Base-by-base conservation (phyloP, 2,888 invertebrate species). In the Cyclophora albipunctata region DNA sequence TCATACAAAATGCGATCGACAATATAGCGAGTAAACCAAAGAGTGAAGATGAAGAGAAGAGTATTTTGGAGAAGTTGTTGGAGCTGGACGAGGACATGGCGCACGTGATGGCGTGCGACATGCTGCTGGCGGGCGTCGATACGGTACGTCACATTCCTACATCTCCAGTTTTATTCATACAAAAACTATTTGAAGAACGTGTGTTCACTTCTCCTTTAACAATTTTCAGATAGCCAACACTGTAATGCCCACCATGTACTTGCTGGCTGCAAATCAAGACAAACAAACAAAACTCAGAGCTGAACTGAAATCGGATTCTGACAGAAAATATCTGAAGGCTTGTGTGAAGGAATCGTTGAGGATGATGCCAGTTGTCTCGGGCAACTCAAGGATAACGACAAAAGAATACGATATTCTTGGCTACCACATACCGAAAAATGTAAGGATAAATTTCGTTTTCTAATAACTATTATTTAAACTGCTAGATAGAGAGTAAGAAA, bases 301-400 rank as follows among this genome's bases (percentile, higher is more conserved):
- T 45, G 93, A 94, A 69, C 66, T 92, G 5, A 51, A 76, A 0
- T 71, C 68, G 0, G 71, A 62, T 2, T 47, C 66, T 0, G 64
- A 63, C 7, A 20, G 40, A 2, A 7, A 33, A 40, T 95, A 93
- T 64, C 68, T 95, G 34, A 91, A 90, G 54, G 94, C 94, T 0
- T 93, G 93, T 60, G 88, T 95, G 34, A 95, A 94, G 68, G 94
- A 95, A 73, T 85, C 91, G 0, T 69, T 93, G 53, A 87, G 94
- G 60, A 57, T 92, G 7, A 84, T 89, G 60, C 92, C 93, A 0
- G 89, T 92, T 1, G 87, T 90, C 0, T 71, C 89, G 7, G 92
- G 90, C 0, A 91, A 89, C 55, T 61, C 90, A 7, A 84, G 93
- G 50, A 73, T 74, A 50, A 79, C 90, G 47, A 71, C 74, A 0